Conservation (phyloP, 2,113 vertebrate genomes). For the Cyanoramphus novaezelandiae region DNA sequence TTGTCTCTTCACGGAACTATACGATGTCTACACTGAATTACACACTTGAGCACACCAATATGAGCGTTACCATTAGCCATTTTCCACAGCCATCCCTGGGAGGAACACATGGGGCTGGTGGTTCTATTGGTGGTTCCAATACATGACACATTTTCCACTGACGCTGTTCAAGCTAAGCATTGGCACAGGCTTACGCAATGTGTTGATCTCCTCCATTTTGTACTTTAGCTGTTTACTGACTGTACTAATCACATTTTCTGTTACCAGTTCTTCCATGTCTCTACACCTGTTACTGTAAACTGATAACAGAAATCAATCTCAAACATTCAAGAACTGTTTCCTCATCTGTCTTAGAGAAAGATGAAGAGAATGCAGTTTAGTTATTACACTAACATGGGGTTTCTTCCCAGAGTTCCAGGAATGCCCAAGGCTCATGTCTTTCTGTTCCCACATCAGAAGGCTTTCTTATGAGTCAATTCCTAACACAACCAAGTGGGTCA, state of each 20-base stretch:
- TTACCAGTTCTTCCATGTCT: background rate
- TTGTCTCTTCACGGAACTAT: background rate
- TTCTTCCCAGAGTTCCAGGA: background rate
- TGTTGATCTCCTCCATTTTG: background rate
- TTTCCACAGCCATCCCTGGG: background rate
- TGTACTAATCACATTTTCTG: background rate
- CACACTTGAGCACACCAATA: background rate
- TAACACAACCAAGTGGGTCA: background rate
- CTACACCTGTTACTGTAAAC: background rate
- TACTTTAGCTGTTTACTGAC: background rate
- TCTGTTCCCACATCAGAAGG: background rate
- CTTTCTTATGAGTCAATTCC: background rate
- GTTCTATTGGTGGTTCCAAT: background rate
- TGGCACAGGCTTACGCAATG: background rate
- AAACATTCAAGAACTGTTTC: background rate
- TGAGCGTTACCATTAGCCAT: background rate
- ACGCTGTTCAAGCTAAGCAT: background rate
- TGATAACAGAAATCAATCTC: background rate
- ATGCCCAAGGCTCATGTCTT: background rate
- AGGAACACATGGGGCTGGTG: background rate
- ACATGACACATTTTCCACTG: background rate
- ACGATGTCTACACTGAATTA: background rate
- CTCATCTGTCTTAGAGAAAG: background rate
- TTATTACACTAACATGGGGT: background rate
- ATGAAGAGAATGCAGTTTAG: background rate